These are phyloP conservation scores for Genyomyrus donnyi DNA, from an alignment of 2,113 vertebrate genomes.

Conservation along the genomic window DNA sequence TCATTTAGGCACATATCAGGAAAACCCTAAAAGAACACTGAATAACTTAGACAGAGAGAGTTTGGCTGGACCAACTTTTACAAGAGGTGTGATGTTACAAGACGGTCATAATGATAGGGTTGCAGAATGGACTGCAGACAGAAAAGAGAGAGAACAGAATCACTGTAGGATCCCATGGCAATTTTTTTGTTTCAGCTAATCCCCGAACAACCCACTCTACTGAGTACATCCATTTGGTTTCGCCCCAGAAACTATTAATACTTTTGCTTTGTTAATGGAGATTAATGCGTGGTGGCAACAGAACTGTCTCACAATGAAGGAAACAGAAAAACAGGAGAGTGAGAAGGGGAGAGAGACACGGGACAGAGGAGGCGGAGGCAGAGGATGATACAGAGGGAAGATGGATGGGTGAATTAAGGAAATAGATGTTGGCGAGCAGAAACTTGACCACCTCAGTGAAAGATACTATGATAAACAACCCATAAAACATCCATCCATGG, in stretches of 20 bases:
- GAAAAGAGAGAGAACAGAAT: slow-evolving; percentile 14
- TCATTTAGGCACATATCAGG: not conserved
- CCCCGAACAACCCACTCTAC: slow-evolving; percentile 18
- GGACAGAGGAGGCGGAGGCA: not conserved
- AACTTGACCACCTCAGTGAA: slow-evolving; percentile 37
- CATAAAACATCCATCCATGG: slow-evolving; percentile 8
- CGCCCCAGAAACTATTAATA: slow-evolving; percentile 51
- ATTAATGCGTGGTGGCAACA: slow-evolving; percentile 48
- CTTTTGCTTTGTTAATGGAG: slow-evolving; percentile 51
- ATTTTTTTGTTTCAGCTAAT: slow-evolving; percentile 23
- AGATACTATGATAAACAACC: slow-evolving; percentile 36
- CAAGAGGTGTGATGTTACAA: not conserved
- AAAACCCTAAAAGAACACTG: not conserved
- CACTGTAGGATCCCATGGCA: slow-evolving; percentile 18
- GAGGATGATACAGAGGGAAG: slow-evolving; percentile 45
- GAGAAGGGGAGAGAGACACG: slow-evolving; percentile 22
- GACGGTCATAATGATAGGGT: not conserved
- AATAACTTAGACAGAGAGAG: not conserved
- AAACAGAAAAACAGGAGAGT: not conserved
- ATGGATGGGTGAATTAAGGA: slow-evolving; percentile 52
- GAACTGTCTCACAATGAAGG: slow-evolving; percentile 16
- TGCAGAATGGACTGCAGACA: slow-evolving; percentile 19
- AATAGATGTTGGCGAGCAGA: slow-evolving; percentile 20
- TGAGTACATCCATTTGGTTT: slow-evolving; percentile 37
- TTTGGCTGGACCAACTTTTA: not conserved